These are phyloP conservation scores for Eupithecia dodoneata DNA, from an alignment of 2,888 invertebrate species.

Conservation along the genomic window DNA sequence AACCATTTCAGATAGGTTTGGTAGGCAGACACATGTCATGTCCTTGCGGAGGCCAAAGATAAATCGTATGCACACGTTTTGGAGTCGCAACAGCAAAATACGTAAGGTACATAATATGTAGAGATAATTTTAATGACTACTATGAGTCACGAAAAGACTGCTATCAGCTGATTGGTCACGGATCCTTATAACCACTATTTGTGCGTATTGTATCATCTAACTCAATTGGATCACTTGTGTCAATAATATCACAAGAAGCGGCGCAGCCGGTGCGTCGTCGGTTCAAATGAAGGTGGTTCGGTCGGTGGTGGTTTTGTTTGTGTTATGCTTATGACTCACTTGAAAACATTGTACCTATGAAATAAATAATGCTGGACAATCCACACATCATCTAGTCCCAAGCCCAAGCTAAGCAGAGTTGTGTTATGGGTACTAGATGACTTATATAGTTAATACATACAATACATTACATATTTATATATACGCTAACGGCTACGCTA, in stretches of 20 bases:
- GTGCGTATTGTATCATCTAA: constrained; percentile 5
- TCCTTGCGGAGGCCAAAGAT: no score
- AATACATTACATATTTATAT: no score
- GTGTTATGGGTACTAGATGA: no score
- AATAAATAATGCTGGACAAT: no score
- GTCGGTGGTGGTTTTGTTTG: constrained; percentile 2
- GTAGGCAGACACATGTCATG: no score
- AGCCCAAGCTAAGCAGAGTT: no score
- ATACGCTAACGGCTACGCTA: no score
- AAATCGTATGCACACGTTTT: no score
- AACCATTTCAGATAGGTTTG: no score
- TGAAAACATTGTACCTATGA: background rate
- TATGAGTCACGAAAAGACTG: constrained; percentile 22
- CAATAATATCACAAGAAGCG: constrained; percentile 22
- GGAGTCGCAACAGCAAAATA: background rate
- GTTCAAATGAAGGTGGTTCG: constrained; percentile 20
- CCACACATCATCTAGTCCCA: no score
- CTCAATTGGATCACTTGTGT: constrained; percentile 28
- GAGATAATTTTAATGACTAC: background rate
- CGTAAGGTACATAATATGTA: background rate
- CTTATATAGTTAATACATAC: no score
- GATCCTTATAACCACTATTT: constrained; percentile 11
- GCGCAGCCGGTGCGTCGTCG: background rate
- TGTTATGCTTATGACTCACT: no score
- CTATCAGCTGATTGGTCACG: constrained; percentile 25